Conservation (phyloP, 2,888 invertebrate species). For the Drosophila lutescens region DNA sequence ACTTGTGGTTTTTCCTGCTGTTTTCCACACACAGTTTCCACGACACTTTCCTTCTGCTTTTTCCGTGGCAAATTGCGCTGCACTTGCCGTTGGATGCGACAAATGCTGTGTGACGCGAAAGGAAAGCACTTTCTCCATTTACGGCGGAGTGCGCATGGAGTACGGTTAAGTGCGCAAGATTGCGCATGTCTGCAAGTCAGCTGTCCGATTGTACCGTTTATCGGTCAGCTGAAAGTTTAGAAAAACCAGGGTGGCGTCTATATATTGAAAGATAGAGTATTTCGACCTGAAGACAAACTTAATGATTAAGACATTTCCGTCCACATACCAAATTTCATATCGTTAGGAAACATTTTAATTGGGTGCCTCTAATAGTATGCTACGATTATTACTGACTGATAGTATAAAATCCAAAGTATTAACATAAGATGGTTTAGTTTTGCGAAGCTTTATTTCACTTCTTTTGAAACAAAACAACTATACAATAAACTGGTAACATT, state of each 20-base stretch:
- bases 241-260: neutral
- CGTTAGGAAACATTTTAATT: neutral
- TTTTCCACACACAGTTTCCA: slow-evolving; percentile 15
- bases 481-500: neutral
- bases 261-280: neutral
- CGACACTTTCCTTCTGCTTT: slow-evolving; percentile 3
- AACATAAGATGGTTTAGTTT: neutral
- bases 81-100: slow-evolving; percentile 58
- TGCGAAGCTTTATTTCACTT: slow-evolving; percentile 2
- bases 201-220: slow-evolving; percentile 26
- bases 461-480: slow-evolving; percentile 1
- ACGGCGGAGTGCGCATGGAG: slow-evolving; percentile 46
- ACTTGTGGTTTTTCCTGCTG: slow-evolving; percentile 67
- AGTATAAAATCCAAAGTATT: neutral
- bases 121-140: slow-evolving; percentile 65
- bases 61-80: slow-evolving; percentile 33
- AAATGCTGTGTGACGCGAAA: slow-evolving; percentile 63
- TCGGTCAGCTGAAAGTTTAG: slow-evolving; percentile 18
- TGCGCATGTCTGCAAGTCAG: slow-evolving; percentile 45
- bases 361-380: neutral
- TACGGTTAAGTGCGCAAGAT: neutral
- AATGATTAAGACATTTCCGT: too few relatives aligned
- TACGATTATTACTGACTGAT: neutral
- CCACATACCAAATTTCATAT: neutral
- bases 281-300: neutral